Evolutionary conservation across 2,888 invertebrate species (phyloP).

Genomic region (Rhagonycha fulva): DNA sequence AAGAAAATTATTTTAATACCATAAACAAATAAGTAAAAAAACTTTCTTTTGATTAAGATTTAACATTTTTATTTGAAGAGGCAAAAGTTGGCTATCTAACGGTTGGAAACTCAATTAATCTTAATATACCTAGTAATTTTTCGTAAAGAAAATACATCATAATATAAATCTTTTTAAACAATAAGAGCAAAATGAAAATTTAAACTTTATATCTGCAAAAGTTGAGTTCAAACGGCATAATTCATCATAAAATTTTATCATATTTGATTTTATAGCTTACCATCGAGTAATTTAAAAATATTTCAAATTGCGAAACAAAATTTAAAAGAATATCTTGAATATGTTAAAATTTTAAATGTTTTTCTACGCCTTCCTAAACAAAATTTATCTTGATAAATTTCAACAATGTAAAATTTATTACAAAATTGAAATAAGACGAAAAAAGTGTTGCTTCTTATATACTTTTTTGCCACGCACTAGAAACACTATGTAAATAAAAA

Average conservation of each 20-base stretch:
- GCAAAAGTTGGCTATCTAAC: too few species aligned
- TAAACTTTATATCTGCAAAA: background rate
- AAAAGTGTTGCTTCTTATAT: background rate
- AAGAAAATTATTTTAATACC: too few species aligned
- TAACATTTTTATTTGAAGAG: too few species aligned
- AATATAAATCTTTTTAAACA: background rate
- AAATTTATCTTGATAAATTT: background rate
- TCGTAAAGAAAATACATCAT: background rate
- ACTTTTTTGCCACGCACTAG: background rate
- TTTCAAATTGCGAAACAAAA: background rate
- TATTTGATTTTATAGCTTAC: background rate
- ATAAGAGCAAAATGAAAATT: background rate
- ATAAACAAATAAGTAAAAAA: too few species aligned
- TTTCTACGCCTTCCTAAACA: background rate
- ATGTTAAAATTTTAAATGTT: background rate
- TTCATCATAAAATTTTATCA: background rate
- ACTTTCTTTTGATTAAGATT: too few species aligned
- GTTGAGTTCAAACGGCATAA: background rate
- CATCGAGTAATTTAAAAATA: background rate
- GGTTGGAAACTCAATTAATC: background rate
- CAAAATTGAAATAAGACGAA: background rate
- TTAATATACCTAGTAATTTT: background rate
- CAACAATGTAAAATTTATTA: background rate
- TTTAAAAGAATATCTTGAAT: background rate
- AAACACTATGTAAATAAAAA: background rate